Evolutionary conservation across 2,797 vertebrate species (phyloP), one percentile per base, ranked within the genome.

Genomic region (Sebastes elongatus): DNA sequence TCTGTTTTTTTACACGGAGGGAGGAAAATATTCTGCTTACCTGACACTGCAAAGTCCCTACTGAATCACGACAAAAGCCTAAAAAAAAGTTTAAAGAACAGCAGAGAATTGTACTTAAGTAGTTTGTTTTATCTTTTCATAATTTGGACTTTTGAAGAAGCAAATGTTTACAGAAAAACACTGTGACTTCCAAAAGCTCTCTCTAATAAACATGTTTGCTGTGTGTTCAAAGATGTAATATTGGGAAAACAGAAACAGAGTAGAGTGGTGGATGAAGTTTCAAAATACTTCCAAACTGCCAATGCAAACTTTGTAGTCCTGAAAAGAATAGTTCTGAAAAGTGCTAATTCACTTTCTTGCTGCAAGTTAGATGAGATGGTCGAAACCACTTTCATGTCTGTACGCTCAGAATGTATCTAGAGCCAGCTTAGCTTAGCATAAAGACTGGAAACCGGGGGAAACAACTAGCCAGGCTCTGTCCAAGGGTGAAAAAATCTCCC

Each of bases 1-100:
- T 70, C 69, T 53, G 77, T 35, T 86, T 84, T 86, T 85, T 83
- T 53, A 71, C 23, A 64, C 4, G 1, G 22, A 10, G 28, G 46
- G 52, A 70, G 2, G 32, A 61, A 49, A 73, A 52, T 69, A 64
- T 66, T 72, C 23, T 71, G 23, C 64, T 72, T 77, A 69, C 20
- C 49, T 75, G 28, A 74, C 30, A 69, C 38, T 11, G 16, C 32
- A 62, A 76, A 78, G 25, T 38, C 59, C n/a, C 62, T 9, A 33
- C 35, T 71, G 60, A 76, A 61, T 70, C 49, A 71, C 64, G 53
- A 71, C 20, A 10, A 71, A 81, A 20, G 1, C 23, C 57, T 8
- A 33, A 62, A 55, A 53, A 32, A 4, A 68, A 67, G 6, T 56
- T 30, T 7, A 33, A 38, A 32, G 1, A 65, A 69, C n/a, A 42